These are phyloP conservation scores for Dicaeum eximium DNA, from an alignment of 2,113 vertebrate species.

Conservation along the genomic window DNA sequence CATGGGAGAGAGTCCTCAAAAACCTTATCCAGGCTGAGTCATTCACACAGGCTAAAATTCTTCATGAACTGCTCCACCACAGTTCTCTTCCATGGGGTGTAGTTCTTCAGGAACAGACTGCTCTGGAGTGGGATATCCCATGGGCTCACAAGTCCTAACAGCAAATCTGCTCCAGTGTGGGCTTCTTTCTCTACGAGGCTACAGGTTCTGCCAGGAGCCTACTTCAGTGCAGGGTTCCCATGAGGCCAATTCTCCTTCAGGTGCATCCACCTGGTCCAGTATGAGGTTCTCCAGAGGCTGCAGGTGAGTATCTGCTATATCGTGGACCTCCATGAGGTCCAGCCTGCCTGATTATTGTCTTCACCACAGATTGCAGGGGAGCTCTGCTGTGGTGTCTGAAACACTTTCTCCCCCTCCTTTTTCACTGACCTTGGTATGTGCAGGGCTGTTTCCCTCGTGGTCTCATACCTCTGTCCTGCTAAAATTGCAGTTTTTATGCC, in stretches of 20 bases:
- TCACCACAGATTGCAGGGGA: not conserved
- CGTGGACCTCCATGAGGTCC: accelerated
- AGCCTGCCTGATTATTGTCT: not conserved
- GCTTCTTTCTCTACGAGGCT: not conserved
- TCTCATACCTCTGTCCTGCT: not conserved
- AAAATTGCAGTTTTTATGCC: not conserved
- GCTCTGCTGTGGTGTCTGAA: not conserved
- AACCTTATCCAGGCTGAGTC: not conserved
- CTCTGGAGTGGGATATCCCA: not conserved
- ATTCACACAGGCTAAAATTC: not conserved
- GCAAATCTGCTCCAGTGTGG: not conserved
- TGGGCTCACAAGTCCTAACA: not conserved
- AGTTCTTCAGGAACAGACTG: not conserved
- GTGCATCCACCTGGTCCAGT: too few species aligned
- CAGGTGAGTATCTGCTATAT: not conserved
- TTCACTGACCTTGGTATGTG: not conserved
- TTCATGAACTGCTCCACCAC: not conserved
- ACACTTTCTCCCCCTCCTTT: not conserved
- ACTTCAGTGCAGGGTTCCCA: not conserved
- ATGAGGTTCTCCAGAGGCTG: not conserved
- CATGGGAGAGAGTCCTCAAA: not conserved
- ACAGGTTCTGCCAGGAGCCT: not conserved
- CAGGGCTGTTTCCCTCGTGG: accelerated
- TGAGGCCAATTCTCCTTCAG: not conserved
- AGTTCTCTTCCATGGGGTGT: not conserved